Base-by-base conservation (phyloP, 2,797 vertebrate genomes). In the Pantherophis vulpinus region DNA sequence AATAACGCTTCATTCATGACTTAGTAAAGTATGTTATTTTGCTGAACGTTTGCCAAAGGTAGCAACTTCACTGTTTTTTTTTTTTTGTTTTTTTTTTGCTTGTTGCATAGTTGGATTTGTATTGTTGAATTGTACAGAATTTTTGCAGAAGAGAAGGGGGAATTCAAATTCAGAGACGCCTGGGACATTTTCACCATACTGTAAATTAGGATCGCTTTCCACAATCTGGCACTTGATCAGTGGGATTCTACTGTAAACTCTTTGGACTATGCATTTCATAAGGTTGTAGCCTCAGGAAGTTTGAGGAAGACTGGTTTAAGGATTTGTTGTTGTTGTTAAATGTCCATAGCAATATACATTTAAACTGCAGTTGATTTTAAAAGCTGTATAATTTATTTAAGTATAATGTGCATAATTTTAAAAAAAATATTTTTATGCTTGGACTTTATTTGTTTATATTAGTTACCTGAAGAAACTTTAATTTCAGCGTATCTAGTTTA, bases 21-120 rank as follows among this genome's bases (percentile, higher is more conserved):
- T 87, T 0, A 0, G 86, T 4, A 16, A 97, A 97, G 92, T 97
- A 94, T 86, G 95, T 94, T 88, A 27, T 0, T 0, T 91, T 16
- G 47, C 87, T 66, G 18, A 74, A 0, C 7, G 2, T 54, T 8
- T 37, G 55, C 32, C 29, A 59, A 63, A 91, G 55, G 79, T 4
- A 9, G 74, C 0, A 0, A 9, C 59, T 0, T 0, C 9, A 0
- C 32, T 54, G 61, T 59, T 90, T 90, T 70, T 8, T 12, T 70
- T 54, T n/a, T n/a, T 88, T 8, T 12, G 70, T 54, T n/a, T 88
- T 59, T 8, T 18, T 87, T 54, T n/a, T 88, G 5, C 74, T 32
- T 79, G 60, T 83, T 91, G 61, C 42, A 59, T 20, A 74, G 66
- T 88, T 91, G 55, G n/a, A 79, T 42, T 55, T 86, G 59, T 23